These are phyloP conservation scores for Amiota mariae DNA, from an alignment of 2,888 invertebrate genomes.

Conservation along the genomic window DNA sequence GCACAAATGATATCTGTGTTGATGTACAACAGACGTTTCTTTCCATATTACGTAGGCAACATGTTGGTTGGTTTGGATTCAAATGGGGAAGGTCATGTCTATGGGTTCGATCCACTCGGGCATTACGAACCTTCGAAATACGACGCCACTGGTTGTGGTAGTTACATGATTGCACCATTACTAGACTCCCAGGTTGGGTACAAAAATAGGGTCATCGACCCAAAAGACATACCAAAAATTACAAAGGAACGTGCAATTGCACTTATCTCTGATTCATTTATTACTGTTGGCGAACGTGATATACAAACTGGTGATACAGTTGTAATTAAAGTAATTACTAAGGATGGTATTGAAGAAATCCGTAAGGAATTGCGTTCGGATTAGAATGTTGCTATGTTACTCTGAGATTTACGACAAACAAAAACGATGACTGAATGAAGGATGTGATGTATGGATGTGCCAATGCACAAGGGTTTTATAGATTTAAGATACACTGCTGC, in stretches of 20 bases:
- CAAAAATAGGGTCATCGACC: slow-evolving; percentile 83
- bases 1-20: slow-evolving; percentile 97
- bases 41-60: slow-evolving; percentile 97
- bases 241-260: slow-evolving; percentile 87
- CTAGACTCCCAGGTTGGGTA: slow-evolving; percentile 96
- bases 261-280: slow-evolving; percentile 95
- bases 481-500: too few relatives aligned
- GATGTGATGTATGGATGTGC: too few relatives aligned
- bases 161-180: slow-evolving; percentile 91
- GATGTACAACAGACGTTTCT: slow-evolving; percentile 96
- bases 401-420: too few relatives aligned
- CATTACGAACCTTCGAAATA: slow-evolving; percentile 90
- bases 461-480: too few relatives aligned
- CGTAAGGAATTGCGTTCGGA: slow-evolving; percentile 88
- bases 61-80: slow-evolving; percentile 94
- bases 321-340: slow-evolving; percentile 88
- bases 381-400: slow-evolving; percentile 75
- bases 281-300: slow-evolving; percentile 97
- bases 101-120: slow-evolving; percentile 97
- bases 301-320: slow-evolving; percentile 97
- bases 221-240: slow-evolving; percentile 76
- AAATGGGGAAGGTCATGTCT: slow-evolving; percentile 95
- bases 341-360: slow-evolving; percentile 84
- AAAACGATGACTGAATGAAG: too few relatives aligned
- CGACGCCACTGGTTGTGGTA: slow-evolving; percentile 93